Percentiles rank a stretch among this genome's conserved stretches.
Evolutionary conservation across 2,113 vertebrate genomes (phyloP).

Genomic region (Amazona guildingii): DNA sequence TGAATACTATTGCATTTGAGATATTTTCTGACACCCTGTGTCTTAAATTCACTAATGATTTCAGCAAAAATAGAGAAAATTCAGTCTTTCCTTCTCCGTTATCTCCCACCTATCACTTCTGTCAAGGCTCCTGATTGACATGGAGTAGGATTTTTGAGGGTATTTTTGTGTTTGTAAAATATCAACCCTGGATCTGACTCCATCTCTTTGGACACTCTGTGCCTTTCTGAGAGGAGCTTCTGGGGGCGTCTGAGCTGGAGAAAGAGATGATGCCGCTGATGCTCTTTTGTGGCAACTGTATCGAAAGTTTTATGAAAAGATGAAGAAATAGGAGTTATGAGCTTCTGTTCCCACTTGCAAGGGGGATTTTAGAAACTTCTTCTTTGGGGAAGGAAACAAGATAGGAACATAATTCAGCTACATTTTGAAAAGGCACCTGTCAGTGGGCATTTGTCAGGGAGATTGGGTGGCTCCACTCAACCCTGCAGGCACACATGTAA

Average conservation of each 20-base stretch:
- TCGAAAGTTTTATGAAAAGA: not conserved
- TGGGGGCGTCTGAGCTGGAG: not conserved
- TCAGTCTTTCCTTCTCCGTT: not conserved
- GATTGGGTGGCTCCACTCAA: not conserved
- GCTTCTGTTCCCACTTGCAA: not conserved
- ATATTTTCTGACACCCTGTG: not conserved
- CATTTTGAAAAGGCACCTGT: not conserved
- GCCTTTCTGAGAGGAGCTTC: not conserved
- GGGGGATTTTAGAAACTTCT: not conserved
- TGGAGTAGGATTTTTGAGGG: conserved; percentile 8
- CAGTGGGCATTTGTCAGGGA: not conserved
- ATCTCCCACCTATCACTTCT: conserved; percentile 1
- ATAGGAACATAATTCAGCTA: not conserved
- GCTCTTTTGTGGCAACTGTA: not conserved
- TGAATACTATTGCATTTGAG: not conserved
- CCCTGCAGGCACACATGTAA: not conserved
- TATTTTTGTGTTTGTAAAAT: conserved; percentile 28
- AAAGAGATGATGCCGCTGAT: not conserved
- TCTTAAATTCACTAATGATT: not conserved
- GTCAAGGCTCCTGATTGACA: not conserved
- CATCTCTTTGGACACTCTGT: not conserved
- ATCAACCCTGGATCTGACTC: not conserved
- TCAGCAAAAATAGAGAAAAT: not conserved
- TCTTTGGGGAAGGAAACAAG: not conserved
- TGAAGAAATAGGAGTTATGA: not conserved